These are phyloP conservation scores for Agelastica alni DNA, from an alignment of 2,888 invertebrate genomes.

Conservation along the genomic window DNA sequence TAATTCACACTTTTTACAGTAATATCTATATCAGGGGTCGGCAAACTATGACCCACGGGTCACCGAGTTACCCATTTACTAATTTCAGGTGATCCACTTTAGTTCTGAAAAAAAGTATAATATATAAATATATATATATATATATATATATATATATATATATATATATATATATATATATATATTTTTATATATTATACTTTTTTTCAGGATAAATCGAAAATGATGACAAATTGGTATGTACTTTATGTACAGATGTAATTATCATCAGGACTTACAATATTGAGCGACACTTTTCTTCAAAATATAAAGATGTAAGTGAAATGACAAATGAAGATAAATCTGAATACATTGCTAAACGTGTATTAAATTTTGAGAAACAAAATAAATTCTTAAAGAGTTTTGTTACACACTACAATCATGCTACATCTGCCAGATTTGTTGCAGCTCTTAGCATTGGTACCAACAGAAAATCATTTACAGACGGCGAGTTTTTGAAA, in stretches of 20 bases:
- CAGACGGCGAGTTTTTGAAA: slow-evolving; percentile 32
- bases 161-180: too few relatives aligned
- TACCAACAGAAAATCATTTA: slow-evolving; percentile 31
- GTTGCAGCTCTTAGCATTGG: slow-evolving; percentile 30
- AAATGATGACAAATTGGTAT: slow-evolving; percentile 7
- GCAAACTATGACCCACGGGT: background rate
- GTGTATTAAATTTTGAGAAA: background rate
- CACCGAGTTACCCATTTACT: background rate
- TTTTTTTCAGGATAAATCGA: background rate
- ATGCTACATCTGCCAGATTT: slow-evolving; percentile 27
- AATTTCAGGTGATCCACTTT: background rate
- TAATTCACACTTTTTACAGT: too few relatives aligned
- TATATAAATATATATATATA: too few relatives aligned
- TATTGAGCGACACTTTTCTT: too few relatives aligned
- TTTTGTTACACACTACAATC: slow-evolving; percentile 24
- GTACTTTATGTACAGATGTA: too few relatives aligned
- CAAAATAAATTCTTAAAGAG: slow-evolving; percentile 1
- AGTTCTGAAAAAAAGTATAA: too few relatives aligned
- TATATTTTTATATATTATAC: background rate
- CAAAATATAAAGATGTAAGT: slow-evolving; percentile 1
- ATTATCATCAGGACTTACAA: too few relatives aligned
- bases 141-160: too few relatives aligned
- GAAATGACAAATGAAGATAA: slow-evolving; percentile 17
- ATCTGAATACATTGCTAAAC: background rate
- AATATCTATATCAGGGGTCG: background rate